Conservation (phyloP, 2,797 vertebrate species). For the Danio kyathit region DNA sequence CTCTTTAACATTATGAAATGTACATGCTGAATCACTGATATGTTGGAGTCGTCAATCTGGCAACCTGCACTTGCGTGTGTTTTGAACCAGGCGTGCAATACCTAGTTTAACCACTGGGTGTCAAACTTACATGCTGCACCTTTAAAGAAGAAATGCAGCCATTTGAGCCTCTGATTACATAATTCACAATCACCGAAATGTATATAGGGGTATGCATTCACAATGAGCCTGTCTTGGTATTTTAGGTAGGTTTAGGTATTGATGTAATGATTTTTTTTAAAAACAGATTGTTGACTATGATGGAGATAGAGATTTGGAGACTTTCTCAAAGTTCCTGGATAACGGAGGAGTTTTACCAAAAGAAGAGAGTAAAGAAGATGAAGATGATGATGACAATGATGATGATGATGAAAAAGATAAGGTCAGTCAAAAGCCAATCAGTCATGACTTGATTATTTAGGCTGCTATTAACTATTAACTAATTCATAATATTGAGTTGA, state of each 20-base stretch:
- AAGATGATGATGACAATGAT: constrained; percentile 46
- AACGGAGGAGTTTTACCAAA: constrained; percentile 80
- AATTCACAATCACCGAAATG: neutral
- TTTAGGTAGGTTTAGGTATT: neutral
- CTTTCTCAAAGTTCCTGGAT: constrained; percentile 90
- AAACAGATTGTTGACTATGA: constrained; percentile 83
- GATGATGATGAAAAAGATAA: constrained; percentile 37
- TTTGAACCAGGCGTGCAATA: too few relatives aligned
- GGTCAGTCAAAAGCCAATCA: constrained; percentile 46
- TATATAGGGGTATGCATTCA: neutral
- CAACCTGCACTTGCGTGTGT: too few relatives aligned
- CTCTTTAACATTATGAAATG: too few relatives aligned
- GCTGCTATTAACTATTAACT: neutral
- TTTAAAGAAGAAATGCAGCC: too few relatives aligned
- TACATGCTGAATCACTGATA: too few relatives aligned
- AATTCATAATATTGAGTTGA: neutral
- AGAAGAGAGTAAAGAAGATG: constrained; percentile 64
- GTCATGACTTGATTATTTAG: neutral
- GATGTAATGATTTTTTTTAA: neutral
- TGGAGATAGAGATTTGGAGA: constrained; percentile 84
- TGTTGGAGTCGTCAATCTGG: too few relatives aligned
- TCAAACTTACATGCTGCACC: too few relatives aligned
- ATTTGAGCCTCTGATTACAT: too few relatives aligned
- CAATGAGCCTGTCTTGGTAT: neutral
- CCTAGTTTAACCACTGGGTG: too few relatives aligned